Conservation (phyloP, 1,140 invertebrate genomes). For the Pogonomyrmex californicus region DNA sequence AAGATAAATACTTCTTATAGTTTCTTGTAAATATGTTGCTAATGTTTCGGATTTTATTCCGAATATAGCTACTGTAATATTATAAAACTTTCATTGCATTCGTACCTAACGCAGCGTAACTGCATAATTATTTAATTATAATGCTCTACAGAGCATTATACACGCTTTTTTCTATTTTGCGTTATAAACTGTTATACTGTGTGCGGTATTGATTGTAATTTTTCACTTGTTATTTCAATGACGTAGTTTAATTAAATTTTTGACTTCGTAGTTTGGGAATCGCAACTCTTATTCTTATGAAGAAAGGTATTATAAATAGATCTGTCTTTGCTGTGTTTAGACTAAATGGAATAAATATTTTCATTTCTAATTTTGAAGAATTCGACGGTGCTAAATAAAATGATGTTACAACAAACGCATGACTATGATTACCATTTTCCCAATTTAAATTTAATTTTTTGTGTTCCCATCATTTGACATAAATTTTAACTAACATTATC, state of each 20-base stretch:
- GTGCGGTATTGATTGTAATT: constrained; percentile 9
- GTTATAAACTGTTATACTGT: neutral
- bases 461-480: too few relatives aligned
- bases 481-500: too few relatives aligned
- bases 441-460: too few relatives aligned
- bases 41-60: constrained; percentile 12
- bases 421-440: too few relatives aligned
- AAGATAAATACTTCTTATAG: constrained; percentile 20
- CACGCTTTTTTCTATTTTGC: neutral
- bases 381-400: too few relatives aligned
- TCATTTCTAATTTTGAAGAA: too few relatives aligned
- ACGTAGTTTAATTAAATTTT: neutral
- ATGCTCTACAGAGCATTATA: neutral
- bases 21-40: constrained; percentile 8
- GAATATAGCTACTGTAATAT: neutral
- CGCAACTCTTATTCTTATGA: constrained; percentile 1
- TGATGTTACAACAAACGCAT: too few relatives aligned
- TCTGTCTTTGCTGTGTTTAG: too few relatives aligned
- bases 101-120: neutral
- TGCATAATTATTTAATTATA: neutral
- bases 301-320: neutral
- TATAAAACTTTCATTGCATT: neutral
- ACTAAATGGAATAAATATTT: too few relatives aligned
- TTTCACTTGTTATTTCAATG: neutral
- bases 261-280: neutral